Conservation (phyloP, 2,797 vertebrate species). For the Argya squamiceps region DNA sequence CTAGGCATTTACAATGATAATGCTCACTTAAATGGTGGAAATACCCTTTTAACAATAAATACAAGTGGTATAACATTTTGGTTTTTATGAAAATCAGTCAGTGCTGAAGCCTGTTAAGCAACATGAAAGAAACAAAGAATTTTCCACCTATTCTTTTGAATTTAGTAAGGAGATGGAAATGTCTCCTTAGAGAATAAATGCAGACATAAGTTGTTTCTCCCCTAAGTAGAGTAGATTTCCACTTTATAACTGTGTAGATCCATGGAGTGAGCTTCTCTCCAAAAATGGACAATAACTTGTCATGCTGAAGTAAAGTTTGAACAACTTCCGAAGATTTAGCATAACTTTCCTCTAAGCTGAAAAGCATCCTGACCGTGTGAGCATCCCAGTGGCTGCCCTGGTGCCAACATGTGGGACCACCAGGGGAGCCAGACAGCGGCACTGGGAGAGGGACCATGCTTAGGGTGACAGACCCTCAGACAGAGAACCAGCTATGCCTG, state of each 20-base stretch:
- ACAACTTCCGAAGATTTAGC: not conserved
- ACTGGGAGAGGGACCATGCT: rapidly evolving
- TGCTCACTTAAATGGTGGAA: not conserved
- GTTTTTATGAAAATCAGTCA: not conserved
- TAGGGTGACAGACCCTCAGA: not conserved
- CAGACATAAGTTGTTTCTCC: not conserved
- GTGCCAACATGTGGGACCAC: not conserved
- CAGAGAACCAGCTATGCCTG: not conserved
- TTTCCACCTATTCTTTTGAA: not conserved
- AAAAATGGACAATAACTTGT: not conserved
- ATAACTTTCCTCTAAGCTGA: not conserved
- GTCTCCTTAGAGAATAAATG: not conserved
- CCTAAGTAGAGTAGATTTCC: not conserved
- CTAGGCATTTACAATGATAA: not conserved
- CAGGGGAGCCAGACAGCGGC: not conserved
- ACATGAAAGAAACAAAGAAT: not conserved
- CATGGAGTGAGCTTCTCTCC: not conserved
- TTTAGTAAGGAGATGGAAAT: not conserved
- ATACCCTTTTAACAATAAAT: not conserved
- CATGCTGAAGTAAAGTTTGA: not conserved
- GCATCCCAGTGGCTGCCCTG: not conserved
- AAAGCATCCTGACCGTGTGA: not conserved
- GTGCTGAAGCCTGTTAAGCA: not conserved
- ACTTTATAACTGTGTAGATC: not conserved
- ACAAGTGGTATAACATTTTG: not conserved